phyloP scores from a whole-genome alignment of 2,888 invertebrate species.

The Ectropis crepuscularia region DNA sequence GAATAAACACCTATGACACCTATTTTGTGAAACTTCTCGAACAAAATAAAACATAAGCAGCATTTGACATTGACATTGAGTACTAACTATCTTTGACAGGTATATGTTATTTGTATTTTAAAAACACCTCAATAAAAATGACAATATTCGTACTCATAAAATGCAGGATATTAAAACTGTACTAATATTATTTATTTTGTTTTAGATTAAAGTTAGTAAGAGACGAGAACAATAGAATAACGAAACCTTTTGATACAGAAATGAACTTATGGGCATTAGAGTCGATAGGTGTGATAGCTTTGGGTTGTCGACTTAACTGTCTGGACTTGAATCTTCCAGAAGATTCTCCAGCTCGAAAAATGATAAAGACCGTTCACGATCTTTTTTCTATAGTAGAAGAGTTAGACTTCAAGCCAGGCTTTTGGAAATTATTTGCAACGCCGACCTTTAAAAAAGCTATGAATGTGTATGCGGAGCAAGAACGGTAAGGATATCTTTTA shows the following conservation, averaged over 20 bases:
- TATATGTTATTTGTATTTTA: too few relatives aligned
- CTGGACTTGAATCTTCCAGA: conserved; percentile 60
- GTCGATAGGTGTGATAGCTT: conserved; percentile 72
- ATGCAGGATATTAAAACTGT: too few relatives aligned
- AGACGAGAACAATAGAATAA: conserved; percentile 81
- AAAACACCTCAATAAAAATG: too few relatives aligned
- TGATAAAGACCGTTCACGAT: conserved; percentile 65
- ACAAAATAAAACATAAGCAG: too few relatives aligned
- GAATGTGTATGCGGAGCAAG: conserved; percentile 63
- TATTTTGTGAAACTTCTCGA: too few relatives aligned
- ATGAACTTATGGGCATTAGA: conserved; percentile 87
- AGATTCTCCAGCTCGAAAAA: conserved; percentile 61
- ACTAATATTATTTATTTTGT: conserved; percentile 23
- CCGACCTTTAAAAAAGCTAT: conserved; percentile 61
- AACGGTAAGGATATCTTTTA: conserved; percentile 50
- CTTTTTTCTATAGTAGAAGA: conserved; percentile 52
- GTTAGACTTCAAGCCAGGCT: conserved; percentile 63
- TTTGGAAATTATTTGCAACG: conserved; percentile 63
- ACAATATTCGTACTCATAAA: too few relatives aligned
- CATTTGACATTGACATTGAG: too few relatives aligned
- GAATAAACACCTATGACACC: too few relatives aligned
- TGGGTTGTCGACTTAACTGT: conserved; percentile 69
- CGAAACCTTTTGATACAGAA: conserved; percentile 81
- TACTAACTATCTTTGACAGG: too few relatives aligned
- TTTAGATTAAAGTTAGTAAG: conserved; percentile 81